A percentile compares a stretch with the other conserved stretches of the same genome.
phyloP scores from a whole-genome alignment of 2,113 vertebrate genomes.

The Bos indicus region DNA sequence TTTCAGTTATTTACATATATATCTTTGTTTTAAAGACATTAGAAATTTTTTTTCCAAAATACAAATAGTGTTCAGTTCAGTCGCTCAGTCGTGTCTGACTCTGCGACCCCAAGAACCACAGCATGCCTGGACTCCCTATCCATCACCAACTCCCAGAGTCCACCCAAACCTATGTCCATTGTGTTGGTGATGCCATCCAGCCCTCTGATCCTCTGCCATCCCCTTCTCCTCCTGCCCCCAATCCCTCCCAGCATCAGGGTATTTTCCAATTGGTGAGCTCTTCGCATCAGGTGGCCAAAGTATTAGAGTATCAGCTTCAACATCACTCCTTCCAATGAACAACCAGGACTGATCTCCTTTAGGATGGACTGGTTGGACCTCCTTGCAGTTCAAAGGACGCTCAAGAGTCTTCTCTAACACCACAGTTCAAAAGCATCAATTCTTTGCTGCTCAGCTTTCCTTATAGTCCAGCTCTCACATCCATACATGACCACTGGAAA shows the following conservation, averaged over 20 bases:
- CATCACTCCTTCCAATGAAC: neutral
- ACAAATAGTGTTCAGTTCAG: neutral
- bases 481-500: neutral
- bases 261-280: neutral
- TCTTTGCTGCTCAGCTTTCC: neutral
- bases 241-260: neutral
- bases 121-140: neutral
- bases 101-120: neutral
- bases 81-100: fast-evolving
- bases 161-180: neutral
- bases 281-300: fast-evolving
- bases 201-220: neutral
- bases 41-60: neutral
- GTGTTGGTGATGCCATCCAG: neutral
- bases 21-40: neutral
- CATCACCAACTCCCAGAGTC: neutral
- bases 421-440: neutral
- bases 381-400: neutral
- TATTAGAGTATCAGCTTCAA: neutral
- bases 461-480: neutral
- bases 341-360: neutral
- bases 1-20: neutral
- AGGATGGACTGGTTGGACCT: neutral
- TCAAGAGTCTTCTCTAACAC: neutral
- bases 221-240: neutral